These are phyloP conservation scores for Zalophus californianus DNA, from an alignment of 2,797 vertebrate genomes.

Conservation along the genomic window DNA sequence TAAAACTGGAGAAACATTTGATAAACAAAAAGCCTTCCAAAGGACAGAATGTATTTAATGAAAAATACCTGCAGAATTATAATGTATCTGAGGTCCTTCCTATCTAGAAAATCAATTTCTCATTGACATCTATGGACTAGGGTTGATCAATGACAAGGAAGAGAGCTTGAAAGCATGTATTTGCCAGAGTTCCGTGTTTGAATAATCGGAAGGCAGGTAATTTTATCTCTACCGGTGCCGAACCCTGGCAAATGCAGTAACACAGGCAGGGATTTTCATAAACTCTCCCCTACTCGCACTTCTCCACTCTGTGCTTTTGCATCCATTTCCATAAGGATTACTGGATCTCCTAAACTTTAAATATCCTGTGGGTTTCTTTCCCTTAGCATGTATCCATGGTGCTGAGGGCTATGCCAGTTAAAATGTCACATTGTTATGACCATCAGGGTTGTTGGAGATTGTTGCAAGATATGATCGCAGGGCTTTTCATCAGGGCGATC, in stretches of 20 bases:
- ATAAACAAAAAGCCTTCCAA: background rate
- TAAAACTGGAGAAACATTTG: background rate
- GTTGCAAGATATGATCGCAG: background rate
- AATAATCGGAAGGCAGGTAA: background rate
- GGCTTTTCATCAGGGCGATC: background rate
- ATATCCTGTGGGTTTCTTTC: background rate
- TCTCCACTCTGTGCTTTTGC: background rate
- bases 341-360: background rate
- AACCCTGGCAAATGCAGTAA: background rate
- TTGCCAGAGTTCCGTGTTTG: background rate
- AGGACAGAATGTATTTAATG: background rate
- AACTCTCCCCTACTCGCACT: background rate
- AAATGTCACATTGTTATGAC: background rate
- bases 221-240: background rate
- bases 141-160: background rate
- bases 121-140: background rate
- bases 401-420: background rate
- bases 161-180: background rate
- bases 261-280: fast-evolving
- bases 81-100: background rate
- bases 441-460: fast-evolving
- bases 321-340: background rate
- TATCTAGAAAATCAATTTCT: background rate
- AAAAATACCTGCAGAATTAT: background rate
- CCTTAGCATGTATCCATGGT: background rate